Base-by-base conservation (phyloP, 2,113 vertebrate genomes). In the Raphicerus campestris region DNA sequence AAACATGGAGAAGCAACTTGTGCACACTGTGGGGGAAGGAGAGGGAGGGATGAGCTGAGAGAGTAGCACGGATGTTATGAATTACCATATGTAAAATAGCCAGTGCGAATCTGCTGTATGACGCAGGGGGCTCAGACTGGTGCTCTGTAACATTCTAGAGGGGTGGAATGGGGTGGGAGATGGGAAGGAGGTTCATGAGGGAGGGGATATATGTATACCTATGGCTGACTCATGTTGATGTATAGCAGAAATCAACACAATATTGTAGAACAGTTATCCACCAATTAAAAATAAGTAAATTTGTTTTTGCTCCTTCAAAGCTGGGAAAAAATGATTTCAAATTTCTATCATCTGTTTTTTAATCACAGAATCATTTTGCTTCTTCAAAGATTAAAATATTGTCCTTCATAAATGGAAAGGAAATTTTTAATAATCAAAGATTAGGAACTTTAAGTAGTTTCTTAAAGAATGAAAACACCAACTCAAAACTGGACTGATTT, bases 321-420 rank as follows among this genome's bases (percentile, higher is more conserved):
- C 61, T n/a, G 61, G 32, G 51, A 83, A 89, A 77, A 85, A 87
- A 73, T 13, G 1, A 77, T 81, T 66, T 96, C 42, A 77, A 66
- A 87, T 85, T 87, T 96, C 87, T 87, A 66, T 94, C 63, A 66
- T 81, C 51, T 89, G 56, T 47, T 87, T 96, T 97, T 95, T 86
- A 35, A 35, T 87, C 75, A 75, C 20, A 47, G 53, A 42, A 42
- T 82, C 60, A 83, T 87, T 95, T 73, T 70, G 56, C 19, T 86
- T 85, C 66, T 94, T 95, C 26, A 61, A 97, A 94, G 84, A 97
- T 93, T 84, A 92, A 95, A 95, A 84, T 93, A 39, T 14, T 96
- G 82, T 30, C 81, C 49, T 96, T 88, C 42, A 7, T 77, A 58
- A 85, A 80, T 26, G 56, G 49, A 60, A 87, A 84, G 81, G 30